Evolutionary conservation across 2,113 vertebrate species (phyloP).

Genomic region (Gracilinanus agilis): DNA sequence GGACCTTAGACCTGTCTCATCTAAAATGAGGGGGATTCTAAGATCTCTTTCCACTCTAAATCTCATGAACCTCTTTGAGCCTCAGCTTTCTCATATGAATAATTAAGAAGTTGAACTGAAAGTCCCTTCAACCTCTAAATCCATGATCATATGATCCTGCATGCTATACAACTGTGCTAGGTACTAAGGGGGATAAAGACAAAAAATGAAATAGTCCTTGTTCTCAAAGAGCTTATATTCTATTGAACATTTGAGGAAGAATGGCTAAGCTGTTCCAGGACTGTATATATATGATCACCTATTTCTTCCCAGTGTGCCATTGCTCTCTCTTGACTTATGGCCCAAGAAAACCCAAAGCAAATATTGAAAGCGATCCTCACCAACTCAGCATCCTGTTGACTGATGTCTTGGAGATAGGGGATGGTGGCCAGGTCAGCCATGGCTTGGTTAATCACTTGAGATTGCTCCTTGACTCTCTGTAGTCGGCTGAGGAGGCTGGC

Average conservation of each 20-base stretch:
- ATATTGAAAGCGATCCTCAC: constrained; percentile 77
- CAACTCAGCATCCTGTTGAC: constrained; percentile 79
- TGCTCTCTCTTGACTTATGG: constrained; percentile 47
- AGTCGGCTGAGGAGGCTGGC: constrained; percentile 81
- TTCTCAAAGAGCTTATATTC: neutral
- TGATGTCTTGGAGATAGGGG: constrained; percentile 86
- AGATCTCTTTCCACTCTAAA: neutral
- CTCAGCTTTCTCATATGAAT: neutral
- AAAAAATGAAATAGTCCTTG: neutral
- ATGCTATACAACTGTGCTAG: neutral
- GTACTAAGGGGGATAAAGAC: neutral
- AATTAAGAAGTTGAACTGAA: neutral
- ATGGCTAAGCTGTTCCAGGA: constrained; percentile 11
- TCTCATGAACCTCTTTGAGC: neutral
- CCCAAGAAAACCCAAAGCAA: constrained; percentile 71
- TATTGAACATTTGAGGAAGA: constrained; percentile 10
- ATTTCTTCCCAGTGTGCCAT: constrained; percentile 8
- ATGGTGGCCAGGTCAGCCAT: constrained; percentile 87
- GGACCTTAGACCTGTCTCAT: neutral
- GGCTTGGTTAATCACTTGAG: constrained; percentile 84
- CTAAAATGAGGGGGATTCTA: neutral
- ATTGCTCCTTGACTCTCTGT: constrained; percentile 81
- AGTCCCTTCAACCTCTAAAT: neutral
- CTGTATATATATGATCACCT: constrained; percentile 47
- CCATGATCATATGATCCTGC: neutral